Base-by-base conservation (phyloP, 2,113 vertebrate genomes). In the Sinocyclocheilus anshuiensis region DNA sequence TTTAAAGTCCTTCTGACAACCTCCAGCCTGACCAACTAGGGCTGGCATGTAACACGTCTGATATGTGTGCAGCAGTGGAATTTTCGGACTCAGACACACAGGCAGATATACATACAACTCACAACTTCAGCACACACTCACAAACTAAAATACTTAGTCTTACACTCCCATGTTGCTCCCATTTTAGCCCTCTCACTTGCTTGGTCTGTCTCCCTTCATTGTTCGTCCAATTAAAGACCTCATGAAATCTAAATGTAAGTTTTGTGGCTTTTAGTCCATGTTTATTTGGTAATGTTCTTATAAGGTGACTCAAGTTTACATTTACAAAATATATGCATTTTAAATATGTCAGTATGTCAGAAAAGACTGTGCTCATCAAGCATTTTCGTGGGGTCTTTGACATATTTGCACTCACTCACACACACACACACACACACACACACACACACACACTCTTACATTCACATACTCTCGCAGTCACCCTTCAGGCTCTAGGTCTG, bases 31-130 rank as follows among this genome's bases (percentile, higher is more conserved):
- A 71, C 63, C 80, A 69, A 53, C 80, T 24, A 8, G 80, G 42
- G 63, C 26, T 82, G 63, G 45, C 80, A 82, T 82, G 45, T 69
- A 82, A 82, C 45, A 69, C n/a, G 33, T 82, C 63, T 69, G 80
- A 69, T 45, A 82, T 20, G 16, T 2, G 1, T 69, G 24, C 80
- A 29, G 80, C 2, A 12, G 16, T 69, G 26, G 77, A 36, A 33
- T 82, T 53, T 36, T 65, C 22, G 5, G 57, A 65, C 39, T 65
- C 75, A 16, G 48, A 77, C 75, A 77, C 63, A 22, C 16, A 69
- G 53, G 80, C 61, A 53, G 33, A 6, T 7, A 4, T 63, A 15
- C 4, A 4, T 63, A 9, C 9, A 5, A 11, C 22, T 50, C 61
- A 26, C 79, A 71, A 61, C 20, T 59, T 57, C 11, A 13, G 1